phyloP scores from a whole-genome alignment of 2,888 invertebrate genomes.

The Drosophila neonasuta region DNA sequence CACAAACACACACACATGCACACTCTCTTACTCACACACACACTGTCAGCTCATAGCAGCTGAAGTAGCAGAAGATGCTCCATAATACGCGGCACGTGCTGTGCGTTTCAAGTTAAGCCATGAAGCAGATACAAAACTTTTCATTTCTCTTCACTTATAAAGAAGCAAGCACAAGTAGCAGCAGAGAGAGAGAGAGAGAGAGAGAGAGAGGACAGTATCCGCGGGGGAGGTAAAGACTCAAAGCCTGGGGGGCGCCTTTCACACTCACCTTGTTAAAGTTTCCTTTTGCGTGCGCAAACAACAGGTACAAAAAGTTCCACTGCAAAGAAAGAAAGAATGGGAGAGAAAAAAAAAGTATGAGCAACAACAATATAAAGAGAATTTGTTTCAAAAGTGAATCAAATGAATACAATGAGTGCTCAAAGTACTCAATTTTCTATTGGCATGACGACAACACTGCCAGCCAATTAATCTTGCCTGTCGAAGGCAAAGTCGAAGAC shows the following conservation, averaged over 20 bases:
- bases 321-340: constrained; percentile 45
- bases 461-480: constrained; percentile 53
- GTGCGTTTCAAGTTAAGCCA: constrained; percentile 49
- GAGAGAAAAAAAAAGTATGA: not conserved
- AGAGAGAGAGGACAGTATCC: not conserved
- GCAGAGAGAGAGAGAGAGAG: not conserved
- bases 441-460: constrained; percentile 46
- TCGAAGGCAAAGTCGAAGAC: constrained; percentile 46
- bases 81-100: constrained; percentile 73
- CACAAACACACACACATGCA: constrained; percentile 35
- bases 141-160: constrained; percentile 24
- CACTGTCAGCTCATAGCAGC: constrained; percentile 7
- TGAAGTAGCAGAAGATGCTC: constrained; percentile 37
- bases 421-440: constrained; percentile 19
- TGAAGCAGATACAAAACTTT: constrained; percentile 48
- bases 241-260: constrained; percentile 8
- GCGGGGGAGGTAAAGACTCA: not conserved
- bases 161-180: constrained; percentile 8
- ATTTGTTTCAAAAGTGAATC: constrained; percentile 15
- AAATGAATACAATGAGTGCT: constrained; percentile 20
- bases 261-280: constrained; percentile 60
- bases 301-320: constrained; percentile 71
- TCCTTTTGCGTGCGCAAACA: constrained; percentile 54
- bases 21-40: not conserved
- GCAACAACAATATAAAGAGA: not conserved